Evolutionary conservation across 2,888 invertebrate species (phyloP), one percentile per base, ranked within the genome.

Genomic region (Polietes domitor): DNA sequence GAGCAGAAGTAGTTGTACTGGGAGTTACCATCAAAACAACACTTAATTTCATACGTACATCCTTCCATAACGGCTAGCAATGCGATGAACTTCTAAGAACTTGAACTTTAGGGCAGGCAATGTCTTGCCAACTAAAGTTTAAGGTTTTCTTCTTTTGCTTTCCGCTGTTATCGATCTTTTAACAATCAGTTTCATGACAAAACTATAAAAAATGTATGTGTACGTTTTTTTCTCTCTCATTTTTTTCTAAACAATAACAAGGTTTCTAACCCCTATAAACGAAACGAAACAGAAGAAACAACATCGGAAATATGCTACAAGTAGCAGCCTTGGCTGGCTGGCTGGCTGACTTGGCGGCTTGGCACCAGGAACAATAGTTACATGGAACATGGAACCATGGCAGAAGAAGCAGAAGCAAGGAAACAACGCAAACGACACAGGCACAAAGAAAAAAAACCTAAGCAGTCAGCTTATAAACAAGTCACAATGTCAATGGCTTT

Each of bases 401-500:
- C 26, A 78, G 24, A 55, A 47, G 53, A 7, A 78, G 10, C 24
- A 24, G 41, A 61, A 75, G 63, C 58, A 75, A 68, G 74, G 47
- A 71, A 76, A 63, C 55, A 32, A n/a, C 6, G 21, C 10, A 32
- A 6, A 28, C 26, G 32, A 43, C 21, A 24, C 7, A 50, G 15
- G 32, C 50, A 9, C 7, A 37, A 37, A 37, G 1, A 55, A 47
- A 41, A 28, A 53, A 47, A 61, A 15, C 24, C 61, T 15, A 19
- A 43, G 41, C 58, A 63, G 74, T 21, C 32, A 63, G 80, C 83
- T 81, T 84, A 84, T 81, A 84, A 84, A 84, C 84, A 84, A 84
- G 84, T 84, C 85, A 85, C 82, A 85, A 82, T 85, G 85, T 85
- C 85, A 85, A 83, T 81, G 83, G 83, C 80, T 81, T 83, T 85